Percentiles rank a stretch among this genome's conserved stretches.
phyloP scores from a whole-genome alignment of 2,113 vertebrate species.

The Sorex araneus region DNA sequence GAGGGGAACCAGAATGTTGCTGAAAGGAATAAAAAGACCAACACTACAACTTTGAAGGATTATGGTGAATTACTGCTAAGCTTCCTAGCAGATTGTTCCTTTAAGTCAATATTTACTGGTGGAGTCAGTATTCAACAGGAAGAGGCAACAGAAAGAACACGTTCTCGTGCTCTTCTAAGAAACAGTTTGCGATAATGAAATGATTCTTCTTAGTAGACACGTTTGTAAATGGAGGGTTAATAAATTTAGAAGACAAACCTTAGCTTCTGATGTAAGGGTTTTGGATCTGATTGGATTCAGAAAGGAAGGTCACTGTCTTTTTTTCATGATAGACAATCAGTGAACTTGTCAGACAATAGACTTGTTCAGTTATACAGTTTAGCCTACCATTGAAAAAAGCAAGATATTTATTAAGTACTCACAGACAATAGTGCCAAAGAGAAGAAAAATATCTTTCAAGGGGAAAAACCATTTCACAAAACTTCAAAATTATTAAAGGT shows the following conservation, averaged over 20 bases:
- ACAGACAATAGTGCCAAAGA: slow-evolving; percentile 16
- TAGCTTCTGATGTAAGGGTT: slow-evolving; percentile 10
- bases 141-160: background rate
- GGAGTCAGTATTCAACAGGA: background rate
- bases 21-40: background rate
- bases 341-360: slow-evolving; percentile 24
- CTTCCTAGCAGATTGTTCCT: background rate
- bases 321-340: background rate
- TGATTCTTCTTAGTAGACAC: background rate
- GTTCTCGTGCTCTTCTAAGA: background rate
- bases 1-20: background rate
- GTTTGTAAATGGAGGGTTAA: slow-evolving; percentile 8
- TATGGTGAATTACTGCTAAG: background rate
- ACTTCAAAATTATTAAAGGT: slow-evolving; percentile 35
- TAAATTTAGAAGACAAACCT: slow-evolving; percentile 55
- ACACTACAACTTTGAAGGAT: background rate
- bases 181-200: background rate
- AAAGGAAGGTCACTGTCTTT: background rate
- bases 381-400: slow-evolving; percentile 57
- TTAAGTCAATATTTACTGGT: background rate
- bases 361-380: slow-evolving; percentile 8
- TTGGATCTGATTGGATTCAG: slow-evolving; percentile 38
- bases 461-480: background rate
- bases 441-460: slow-evolving; percentile 28
- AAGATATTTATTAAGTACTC: slow-evolving; percentile 60